Base-by-base conservation (phyloP, 1,140 invertebrate genomes). In the Thaumetopoea pityocampa region DNA sequence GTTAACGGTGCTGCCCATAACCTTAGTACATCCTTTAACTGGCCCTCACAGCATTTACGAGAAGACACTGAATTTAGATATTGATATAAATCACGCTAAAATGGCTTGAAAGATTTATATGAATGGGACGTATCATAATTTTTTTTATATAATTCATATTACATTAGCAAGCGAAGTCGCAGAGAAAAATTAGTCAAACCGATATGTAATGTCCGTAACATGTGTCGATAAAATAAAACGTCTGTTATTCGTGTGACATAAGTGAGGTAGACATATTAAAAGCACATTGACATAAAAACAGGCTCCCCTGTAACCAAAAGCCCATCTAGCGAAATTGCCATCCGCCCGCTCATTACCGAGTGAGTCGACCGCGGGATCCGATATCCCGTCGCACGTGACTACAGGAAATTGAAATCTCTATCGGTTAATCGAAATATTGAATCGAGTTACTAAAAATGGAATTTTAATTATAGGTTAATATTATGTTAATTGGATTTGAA, bases 361-460 rank as follows among this genome's bases (percentile, higher is more conserved):
- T 65, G 69, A 74, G 67, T 67, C 64, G 67, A 73, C 70, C 76
- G 66, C 70, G 59, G 65, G 69, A 77, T 77, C 67, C 65, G 78
- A 82, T 79, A 73, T 76, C 71, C 69, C 66, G 26, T 54, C 54
- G 69, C 76, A 73, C 74, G 76, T 83, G 76, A 80, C 76, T 79
- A 65, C 66, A 69, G 79, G 79, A 83, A 80, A 83, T 83, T 83
- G 79, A 83, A 83, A 83, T 74, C 70, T 78, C 76, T 80, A 80
- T 79, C 72, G 72, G 67, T 73, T 80, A 72, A 83, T 80, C 67
- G 73, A 71, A 74, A 74, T 74, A 76, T 68, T 79, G 51, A 73
- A 73, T 74, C 33, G 44, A 56, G 51, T 62, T 46, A 52, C 56
- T 36, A 62, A 65, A 72, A 72, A 67, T 62, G 59, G 53, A 41